These are phyloP conservation scores for Elgaria multicarinata DNA, from an alignment of 2,113 vertebrate species.

Conservation along the genomic window DNA sequence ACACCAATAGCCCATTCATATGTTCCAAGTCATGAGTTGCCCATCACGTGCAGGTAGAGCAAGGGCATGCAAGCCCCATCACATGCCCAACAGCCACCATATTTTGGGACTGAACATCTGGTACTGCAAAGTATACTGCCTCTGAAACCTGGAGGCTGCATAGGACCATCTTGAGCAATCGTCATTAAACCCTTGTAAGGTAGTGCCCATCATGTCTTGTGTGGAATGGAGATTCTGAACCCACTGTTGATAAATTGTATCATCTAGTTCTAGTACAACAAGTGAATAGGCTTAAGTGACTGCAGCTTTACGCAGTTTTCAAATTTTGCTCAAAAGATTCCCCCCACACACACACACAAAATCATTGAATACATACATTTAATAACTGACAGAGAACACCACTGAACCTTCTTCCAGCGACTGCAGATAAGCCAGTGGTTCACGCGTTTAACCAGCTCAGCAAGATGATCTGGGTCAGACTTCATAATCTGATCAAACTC, in stretches of 20 bases:
- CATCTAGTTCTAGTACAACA: neutral
- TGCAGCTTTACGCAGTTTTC: neutral
- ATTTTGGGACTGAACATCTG: too few relatives aligned
- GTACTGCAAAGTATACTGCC: neutral
- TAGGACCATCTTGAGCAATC: neutral
- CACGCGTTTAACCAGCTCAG: conserved; percentile 92
- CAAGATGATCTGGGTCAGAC: conserved; percentile 96
- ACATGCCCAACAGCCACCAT: too few relatives aligned
- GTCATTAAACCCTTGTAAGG: neutral
- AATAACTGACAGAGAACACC: conserved; percentile 94
- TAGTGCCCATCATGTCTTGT: neutral
- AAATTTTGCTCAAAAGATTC: neutral
- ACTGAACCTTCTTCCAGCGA: conserved; percentile 98
- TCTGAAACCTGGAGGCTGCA: neutral
- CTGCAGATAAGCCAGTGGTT: conserved; percentile 97
- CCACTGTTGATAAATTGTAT: neutral
- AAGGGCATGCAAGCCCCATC: too few relatives aligned
- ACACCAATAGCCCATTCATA: neutral
- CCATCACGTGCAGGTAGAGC: too few relatives aligned
- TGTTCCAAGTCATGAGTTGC: too few relatives aligned
- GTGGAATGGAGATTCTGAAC: neutral
- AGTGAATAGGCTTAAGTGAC: neutral
- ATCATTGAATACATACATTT: conserved; percentile 84
- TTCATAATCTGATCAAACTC: conserved; percentile 99
- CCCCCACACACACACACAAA: neutral